Conservation (phyloP, 2,888 invertebrate genomes). For the Oligia strigilis region DNA sequence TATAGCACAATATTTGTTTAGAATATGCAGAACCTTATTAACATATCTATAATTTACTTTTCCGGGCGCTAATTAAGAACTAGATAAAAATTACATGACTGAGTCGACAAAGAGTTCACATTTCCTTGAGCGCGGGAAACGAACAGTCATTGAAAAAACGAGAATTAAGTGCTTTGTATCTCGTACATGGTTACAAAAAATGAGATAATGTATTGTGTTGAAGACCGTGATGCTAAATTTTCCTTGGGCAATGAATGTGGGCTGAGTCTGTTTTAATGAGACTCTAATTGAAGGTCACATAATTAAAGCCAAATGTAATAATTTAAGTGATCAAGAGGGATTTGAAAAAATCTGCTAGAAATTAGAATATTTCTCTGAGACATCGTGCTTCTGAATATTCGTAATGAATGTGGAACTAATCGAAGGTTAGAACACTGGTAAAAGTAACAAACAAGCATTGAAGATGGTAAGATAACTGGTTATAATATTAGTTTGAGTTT, state of each 20-base stretch:
- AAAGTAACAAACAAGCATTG: conserved; percentile 61
- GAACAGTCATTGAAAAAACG: conserved; percentile 74
- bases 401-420: conserved; percentile 64
- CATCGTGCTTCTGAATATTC: conserved; percentile 38
- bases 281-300: conserved; percentile 76
- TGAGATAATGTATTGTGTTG: conserved; percentile 64
- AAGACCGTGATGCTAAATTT: conserved; percentile 75
- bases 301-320: conserved; percentile 68
- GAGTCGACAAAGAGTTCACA: conserved; percentile 76
- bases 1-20: conserved; percentile 2
- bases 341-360: conserved; percentile 46
- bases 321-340: conserved; percentile 52
- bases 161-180: conserved; percentile 62
- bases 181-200: conserved; percentile 67
- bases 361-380: conserved; percentile 43
- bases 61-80: conserved; percentile 68
- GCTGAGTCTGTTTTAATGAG: conserved; percentile 74
- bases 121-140: conserved; percentile 84
- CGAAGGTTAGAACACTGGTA: conserved; percentile 64
- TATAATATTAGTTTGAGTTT: conserved; percentile 38
- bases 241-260: conserved; percentile 77
- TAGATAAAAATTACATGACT: conserved; percentile 71
- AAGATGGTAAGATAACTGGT: conserved; percentile 52
- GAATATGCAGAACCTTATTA: conserved; percentile 17
- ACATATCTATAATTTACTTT: conserved; percentile 33